phyloP scores from a whole-genome alignment of 2,113 vertebrate genomes.

The Otocyon megalotis region DNA sequence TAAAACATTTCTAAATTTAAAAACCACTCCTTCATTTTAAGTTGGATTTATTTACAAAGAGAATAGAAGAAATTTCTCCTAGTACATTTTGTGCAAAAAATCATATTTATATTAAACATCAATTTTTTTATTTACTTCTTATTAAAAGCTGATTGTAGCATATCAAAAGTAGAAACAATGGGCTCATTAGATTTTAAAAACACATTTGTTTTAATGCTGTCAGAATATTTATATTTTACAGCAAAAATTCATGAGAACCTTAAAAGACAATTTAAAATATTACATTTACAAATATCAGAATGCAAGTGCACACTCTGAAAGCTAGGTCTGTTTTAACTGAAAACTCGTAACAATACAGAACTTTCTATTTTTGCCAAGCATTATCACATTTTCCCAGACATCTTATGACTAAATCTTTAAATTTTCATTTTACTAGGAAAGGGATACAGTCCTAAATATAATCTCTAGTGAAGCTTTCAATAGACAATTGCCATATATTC shows the following conservation, averaged over 20 bases:
- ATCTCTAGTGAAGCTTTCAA: background rate
- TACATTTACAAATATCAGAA: slow-evolving; percentile 5
- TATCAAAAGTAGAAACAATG: slow-evolving; percentile 35
- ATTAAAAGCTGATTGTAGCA: background rate
- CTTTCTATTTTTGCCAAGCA: slow-evolving; percentile 36
- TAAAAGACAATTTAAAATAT: slow-evolving; percentile 34
- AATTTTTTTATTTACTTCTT: slow-evolving; percentile 31
- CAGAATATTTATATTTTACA: background rate
- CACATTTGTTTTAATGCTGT: background rate
- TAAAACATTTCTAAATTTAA: slow-evolving; percentile 23
- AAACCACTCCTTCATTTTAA: background rate
- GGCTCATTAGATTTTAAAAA: slow-evolving; percentile 5
- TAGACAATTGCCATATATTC: background rate
- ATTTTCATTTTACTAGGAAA: slow-evolving; percentile 21
- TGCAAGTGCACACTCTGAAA: background rate
- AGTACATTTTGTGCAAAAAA: background rate
- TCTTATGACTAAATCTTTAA: slow-evolving; percentile 48
- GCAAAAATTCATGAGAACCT: background rate
- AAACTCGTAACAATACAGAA: slow-evolving; percentile 41
- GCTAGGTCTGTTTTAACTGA: background rate
- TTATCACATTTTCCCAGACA: slow-evolving; percentile 4
- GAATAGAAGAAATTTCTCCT: background rate
- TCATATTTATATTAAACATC: slow-evolving; percentile 3
- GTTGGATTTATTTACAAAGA: background rate
- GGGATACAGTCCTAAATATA: background rate